These are phyloP conservation scores for Oedothorax gibbosus DNA, from an alignment of 1,140 invertebrate species.

Conservation along the genomic window DNA sequence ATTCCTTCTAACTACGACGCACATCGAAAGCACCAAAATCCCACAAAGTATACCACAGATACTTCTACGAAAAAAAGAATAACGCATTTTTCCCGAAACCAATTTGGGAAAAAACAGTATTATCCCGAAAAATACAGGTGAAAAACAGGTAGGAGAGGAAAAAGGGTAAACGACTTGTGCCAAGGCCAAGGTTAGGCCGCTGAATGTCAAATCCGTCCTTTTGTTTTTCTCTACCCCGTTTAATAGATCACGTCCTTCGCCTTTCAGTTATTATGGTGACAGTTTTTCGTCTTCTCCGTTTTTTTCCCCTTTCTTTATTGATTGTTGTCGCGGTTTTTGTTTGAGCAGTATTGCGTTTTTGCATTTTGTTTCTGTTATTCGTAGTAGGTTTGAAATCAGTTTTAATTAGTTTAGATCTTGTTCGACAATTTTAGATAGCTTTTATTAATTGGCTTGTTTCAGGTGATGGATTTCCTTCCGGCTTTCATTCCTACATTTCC, in stretches of 20 bases:
- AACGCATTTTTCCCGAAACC: too few relatives aligned
- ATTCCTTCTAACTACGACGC: too few relatives aligned
- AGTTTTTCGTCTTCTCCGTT: neutral
- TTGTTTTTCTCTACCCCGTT: slow-evolving; percentile 5
- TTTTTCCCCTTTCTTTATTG: slow-evolving; percentile 8
- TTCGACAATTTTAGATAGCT: too few relatives aligned
- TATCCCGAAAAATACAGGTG: slow-evolving; percentile 1
- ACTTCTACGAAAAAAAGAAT: too few relatives aligned
- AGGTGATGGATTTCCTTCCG: too few relatives aligned
- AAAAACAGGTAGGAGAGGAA: neutral
- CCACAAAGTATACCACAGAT: too few relatives aligned
- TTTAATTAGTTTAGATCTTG: too few relatives aligned
- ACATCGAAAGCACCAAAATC: too few relatives aligned
- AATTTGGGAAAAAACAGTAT: slow-evolving; percentile 6
- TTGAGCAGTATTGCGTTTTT: neutral
- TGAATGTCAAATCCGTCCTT: slow-evolving; percentile 16
- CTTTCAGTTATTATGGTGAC: slow-evolving; percentile 3
- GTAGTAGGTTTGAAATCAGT: too few relatives aligned
- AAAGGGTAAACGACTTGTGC: slow-evolving; percentile 30
- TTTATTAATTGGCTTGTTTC: too few relatives aligned
- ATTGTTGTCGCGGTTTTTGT: neutral
- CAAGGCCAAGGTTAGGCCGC: slow-evolving; percentile 39
- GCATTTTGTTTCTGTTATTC: too few relatives aligned
- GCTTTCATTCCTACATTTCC: too few relatives aligned
- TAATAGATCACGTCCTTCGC: slow-evolving; percentile 42